Evolutionary conservation across 2,113 vertebrate species (phyloP).

Genomic region (Dinomys branickii): DNA sequence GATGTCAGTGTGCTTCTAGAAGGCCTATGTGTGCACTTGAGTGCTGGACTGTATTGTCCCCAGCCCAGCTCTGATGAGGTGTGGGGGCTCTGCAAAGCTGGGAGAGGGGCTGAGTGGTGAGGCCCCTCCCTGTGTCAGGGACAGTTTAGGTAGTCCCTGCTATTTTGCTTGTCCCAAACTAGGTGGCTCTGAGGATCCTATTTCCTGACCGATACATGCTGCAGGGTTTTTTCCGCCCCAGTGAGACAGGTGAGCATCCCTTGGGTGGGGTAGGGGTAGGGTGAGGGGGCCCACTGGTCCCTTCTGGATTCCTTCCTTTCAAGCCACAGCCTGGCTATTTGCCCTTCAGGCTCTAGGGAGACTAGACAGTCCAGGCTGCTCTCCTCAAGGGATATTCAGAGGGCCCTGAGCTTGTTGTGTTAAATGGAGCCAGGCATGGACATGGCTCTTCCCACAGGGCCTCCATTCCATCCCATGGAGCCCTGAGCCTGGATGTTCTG

Average conservation of each 20-base stretch:
- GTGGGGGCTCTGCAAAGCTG: accelerated
- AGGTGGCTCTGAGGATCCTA: slow-evolving; percentile 95
- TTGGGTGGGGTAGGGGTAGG: accelerated
- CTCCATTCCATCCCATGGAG: not conserved
- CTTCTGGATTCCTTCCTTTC: not conserved
- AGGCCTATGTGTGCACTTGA: accelerated
- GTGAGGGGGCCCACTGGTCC: accelerated
- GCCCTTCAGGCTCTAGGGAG: not conserved
- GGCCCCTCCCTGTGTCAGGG: not conserved
- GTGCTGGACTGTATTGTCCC: not conserved
- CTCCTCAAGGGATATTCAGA: not conserved
- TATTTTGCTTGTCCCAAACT: not conserved
- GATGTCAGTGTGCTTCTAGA: too few relatives aligned
- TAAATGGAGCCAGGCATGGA: not conserved
- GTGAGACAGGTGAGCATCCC: slow-evolving; percentile 91
- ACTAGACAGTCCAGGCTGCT: too few relatives aligned
- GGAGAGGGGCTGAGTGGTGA: accelerated
- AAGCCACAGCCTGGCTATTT: not conserved
- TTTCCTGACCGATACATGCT: slow-evolving; percentile 96
- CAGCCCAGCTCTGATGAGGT: not conserved
- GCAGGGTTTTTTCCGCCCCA: slow-evolving; percentile 94
- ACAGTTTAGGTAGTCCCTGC: not conserved
- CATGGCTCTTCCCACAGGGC: accelerated
- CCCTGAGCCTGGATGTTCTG: not conserved
- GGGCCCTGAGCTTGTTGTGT: not conserved